Base-by-base conservation (phyloP, 2,113 vertebrate species). In the Ursus arctos region DNA sequence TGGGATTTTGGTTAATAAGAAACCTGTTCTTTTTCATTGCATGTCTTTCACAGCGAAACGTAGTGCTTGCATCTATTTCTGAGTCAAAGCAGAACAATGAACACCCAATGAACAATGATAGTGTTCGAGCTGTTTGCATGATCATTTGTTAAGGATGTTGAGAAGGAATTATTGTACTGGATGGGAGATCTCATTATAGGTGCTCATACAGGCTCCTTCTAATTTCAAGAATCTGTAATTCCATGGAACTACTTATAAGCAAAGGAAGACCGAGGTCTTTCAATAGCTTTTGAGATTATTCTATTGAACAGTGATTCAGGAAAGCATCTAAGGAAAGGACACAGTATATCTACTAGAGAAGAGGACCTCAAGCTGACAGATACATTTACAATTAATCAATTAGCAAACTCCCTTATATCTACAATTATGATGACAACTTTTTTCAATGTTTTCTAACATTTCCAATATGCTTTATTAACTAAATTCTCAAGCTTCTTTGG, bases 181-280 rank as follows among this genome's bases (percentile, higher is more conserved):
- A 36, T 91, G 26, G 19, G 10, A 53, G 7, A 15, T 24, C 51
- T 14, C 14, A 67, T 6, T 51, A 14, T 15, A 85, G 24, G 3
- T 51, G 28, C 59, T 81, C 8, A 82, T 26, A 90, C 12, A 5
- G 4, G 28, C 31, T 86, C 19, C 55, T 89, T 71, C 36, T 90
- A 91, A 87, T 55, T 93, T 95, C n/a, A 92, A 80, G 16, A 55
- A 89, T 65, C 36, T 88, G n/a, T 0, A 47, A 90, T 9, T 94
- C 8, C 7, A n/a, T 19, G 13, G 65, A 94, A 94, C 14, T 87
- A 51, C 26, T 88, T 88, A 13, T 49, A 81, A 79, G 59, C 10
- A 93, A 40, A 83, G 5, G 11, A 65, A 85, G 7, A 49, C 15
- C 16, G 61, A 79, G n/a, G 16, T 63, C 53, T 76, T 94, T 71